Percentiles rank a stretch among this genome's conserved stretches.
Conservation (phyloP, 2,888 invertebrate genomes). For the Julus scandinavius region DNA sequence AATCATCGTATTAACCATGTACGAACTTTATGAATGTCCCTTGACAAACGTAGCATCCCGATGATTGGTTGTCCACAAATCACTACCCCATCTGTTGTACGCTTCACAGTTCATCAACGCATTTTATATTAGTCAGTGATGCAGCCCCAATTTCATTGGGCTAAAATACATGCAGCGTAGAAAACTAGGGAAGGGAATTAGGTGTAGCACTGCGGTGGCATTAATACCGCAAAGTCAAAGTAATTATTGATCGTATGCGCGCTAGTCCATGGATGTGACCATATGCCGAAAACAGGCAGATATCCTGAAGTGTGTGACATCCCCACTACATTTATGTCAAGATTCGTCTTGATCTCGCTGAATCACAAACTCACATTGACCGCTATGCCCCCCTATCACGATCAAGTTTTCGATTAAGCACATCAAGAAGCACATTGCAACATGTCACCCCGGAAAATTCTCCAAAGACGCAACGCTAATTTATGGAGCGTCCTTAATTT, state of each 20-base stretch:
- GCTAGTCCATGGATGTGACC: neutral
- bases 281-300: neutral
- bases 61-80: neutral
- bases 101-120: neutral
- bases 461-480: slow-evolving; percentile 1
- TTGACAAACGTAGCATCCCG: neutral
- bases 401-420: neutral
- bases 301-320: neutral
- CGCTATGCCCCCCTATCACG: neutral
- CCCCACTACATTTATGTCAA: neutral
- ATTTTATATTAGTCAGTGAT: neutral
- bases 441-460: neutral
- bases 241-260: neutral
- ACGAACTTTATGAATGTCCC: neutral
- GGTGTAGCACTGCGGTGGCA: neutral
- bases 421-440: neutral
- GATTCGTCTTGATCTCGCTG: neutral
- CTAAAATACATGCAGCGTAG: neutral
- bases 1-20: neutral
- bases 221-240: neutral
- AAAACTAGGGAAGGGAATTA: neutral
- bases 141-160: neutral
- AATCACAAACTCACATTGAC: neutral
- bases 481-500: slow-evolving; percentile 8
- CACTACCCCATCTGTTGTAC: neutral